phyloP scores from a whole-genome alignment of 2,113 vertebrate genomes.

The Eonycteris spelaea region DNA sequence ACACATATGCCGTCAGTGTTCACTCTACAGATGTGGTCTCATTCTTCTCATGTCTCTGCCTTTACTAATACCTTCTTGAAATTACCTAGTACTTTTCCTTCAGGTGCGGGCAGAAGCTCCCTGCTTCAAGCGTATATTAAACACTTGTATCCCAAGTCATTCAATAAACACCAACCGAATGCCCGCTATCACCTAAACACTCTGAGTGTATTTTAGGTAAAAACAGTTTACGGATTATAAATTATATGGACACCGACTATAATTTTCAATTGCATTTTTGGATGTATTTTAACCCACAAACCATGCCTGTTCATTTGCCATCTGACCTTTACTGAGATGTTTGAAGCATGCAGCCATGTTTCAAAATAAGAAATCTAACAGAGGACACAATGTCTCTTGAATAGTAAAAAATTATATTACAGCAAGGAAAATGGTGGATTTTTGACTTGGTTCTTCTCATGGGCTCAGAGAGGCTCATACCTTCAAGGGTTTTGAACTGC shows the following conservation, averaged over 20 bases:
- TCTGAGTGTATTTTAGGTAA: not conserved
- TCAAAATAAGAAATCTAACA: not conserved
- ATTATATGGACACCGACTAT: not conserved
- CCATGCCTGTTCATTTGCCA: not conserved
- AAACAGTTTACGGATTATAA: not conserved
- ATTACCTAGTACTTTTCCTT: not conserved
- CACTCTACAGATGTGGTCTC: not conserved
- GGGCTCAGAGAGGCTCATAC: not conserved
- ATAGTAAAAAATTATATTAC: not conserved
- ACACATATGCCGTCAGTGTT: not conserved
- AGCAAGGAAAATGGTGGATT: not conserved
- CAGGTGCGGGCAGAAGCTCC: not conserved
- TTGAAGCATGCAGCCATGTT: not conserved
- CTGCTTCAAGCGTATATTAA: not conserved
- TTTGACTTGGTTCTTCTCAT: not conserved
- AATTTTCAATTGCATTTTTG: not conserved
- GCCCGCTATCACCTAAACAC: not conserved
- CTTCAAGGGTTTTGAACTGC: not conserved
- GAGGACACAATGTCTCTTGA: not conserved
- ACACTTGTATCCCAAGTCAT: not conserved
- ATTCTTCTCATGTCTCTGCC: fast-evolving
- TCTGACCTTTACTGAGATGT: not conserved
- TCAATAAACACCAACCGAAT: not conserved
- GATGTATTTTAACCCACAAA: not conserved
- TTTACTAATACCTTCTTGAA: not conserved